Evolutionary conservation across 2,113 vertebrate genomes (phyloP), one percentile per base, ranked within the genome.

Genomic region (Labrus mixtus): DNA sequence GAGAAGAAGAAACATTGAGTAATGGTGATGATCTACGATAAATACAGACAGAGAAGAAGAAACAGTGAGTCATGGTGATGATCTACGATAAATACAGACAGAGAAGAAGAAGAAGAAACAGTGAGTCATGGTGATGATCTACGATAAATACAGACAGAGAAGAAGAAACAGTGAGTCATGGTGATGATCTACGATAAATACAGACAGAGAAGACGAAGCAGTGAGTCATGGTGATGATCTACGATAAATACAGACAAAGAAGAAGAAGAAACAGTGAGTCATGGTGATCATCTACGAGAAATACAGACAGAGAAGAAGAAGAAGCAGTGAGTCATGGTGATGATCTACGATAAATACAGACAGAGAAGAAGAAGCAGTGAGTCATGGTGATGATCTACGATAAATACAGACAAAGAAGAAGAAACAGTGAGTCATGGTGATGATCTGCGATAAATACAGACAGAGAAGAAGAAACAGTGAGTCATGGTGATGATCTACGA

Each of bases 301-400:
- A 65, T 3, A 68, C 10, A 68, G 8, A 5, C 20, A 17, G 13
- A 55, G 33, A 61, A 60, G 20, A 33, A 95, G 41, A 77, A 89
- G 79, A n/a, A n/a, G n/a, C 95, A 95, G 87, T 95, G 93, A 1
- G 93, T 95, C 95, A 95, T 95, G 43, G 86, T 91, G 79, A 95
- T 78, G 73, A 95, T 94, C 95, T 95, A 57, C 12, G 45, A 70
- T 10, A 22, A 33, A 65, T 3, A 68, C 8, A 68, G 8, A 5
- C 10, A 17, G 13, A 55, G 11, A 91, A 90, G 43, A 94, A 95
- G 45, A 77, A 89, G 79, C 95, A 95, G 87, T 95, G 94, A 1
- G 93, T 95, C 95, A 95, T 95, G 43, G 86, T 91, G 79, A 95
- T 79, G 75, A 95, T 94, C 95, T 95, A 57, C 12, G 45, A 70